Base-by-base conservation (phyloP, 2,888 invertebrate species). In the Callimorpha dominula region DNA sequence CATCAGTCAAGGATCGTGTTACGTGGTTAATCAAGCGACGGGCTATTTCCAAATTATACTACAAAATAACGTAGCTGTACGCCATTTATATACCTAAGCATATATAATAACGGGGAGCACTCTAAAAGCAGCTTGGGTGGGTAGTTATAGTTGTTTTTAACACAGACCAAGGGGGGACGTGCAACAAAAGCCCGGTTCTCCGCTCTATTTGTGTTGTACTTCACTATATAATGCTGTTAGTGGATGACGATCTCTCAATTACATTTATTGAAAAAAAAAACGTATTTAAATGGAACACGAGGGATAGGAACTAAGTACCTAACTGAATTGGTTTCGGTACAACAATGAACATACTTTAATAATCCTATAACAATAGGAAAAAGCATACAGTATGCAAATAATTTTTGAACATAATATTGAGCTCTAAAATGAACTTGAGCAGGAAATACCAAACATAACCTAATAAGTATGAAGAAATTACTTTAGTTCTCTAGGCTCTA, bases 111-210 rank as follows among this genome's bases (percentile, higher is more conserved):
- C 67, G 68, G 49, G 60, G 50, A 54, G 42, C 54, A 69, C 69
- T 73, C 65, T 65, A 73, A 68, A 67, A 74, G 74, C 65, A 68
- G 71, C 74, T 60, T 67, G 68, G 69, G 65, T 79, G 69, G 50
- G 68, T 77, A 76, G 52, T 69, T 74, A 63, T 66, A 80, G 80
- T 85, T 78, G 80, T 87, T 80, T 83, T 81, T 54, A 72, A 73
- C 75, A 75, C 67, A 67, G 72, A 73, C 54, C 74, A 69, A 76
- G 78, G 84, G 79, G 84, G 80, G 79, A 78, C 69, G 78, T 71
- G 70, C 64, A 71, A 71, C 65, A 83, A 82, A 83, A 77, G 76
- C 73, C 75, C 73, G 67, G 68, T 65, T 73, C 80, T 70, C 78
- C 71, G 52, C 68, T 70, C 60, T 80, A 71, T 80, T 81, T 81